phyloP scores from a whole-genome alignment of 2,797 vertebrate species.

The Phataginus tetradactyla region DNA sequence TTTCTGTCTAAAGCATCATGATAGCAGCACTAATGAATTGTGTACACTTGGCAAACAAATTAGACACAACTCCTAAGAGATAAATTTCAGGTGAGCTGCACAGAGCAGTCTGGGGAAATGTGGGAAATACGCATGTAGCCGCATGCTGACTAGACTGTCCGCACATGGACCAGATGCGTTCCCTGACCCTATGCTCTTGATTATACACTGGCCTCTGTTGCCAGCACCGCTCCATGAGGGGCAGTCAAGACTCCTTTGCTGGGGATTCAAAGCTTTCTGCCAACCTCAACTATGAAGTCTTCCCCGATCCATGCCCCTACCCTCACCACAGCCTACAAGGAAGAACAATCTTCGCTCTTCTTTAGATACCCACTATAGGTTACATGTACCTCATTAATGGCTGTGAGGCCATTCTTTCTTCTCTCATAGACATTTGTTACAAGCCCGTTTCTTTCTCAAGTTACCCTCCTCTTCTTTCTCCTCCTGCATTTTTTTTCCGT shows the following conservation, averaged over 20 bases:
- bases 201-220: not conserved
- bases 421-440: not conserved
- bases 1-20: not conserved
- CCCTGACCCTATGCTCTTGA: not conserved
- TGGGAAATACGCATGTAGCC: not conserved
- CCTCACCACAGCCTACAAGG: not conserved
- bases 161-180: not conserved
- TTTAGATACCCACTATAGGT: not conserved
- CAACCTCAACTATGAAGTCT: not conserved
- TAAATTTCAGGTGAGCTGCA: not conserved
- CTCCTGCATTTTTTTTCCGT: not conserved
- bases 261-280: not conserved
- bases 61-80: not conserved
- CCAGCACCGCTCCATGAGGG: accelerated
- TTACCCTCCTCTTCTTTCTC: not conserved
- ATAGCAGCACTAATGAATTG: not conserved
- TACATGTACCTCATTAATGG: not conserved
- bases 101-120: not conserved
- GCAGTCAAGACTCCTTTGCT: too few relatives aligned
- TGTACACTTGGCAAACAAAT: not conserved
- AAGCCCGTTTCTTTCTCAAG: not conserved
- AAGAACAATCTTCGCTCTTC: not conserved
- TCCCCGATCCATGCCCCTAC: not conserved
- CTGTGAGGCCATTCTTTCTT: not conserved
- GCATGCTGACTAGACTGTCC: not conserved